phyloP scores from a whole-genome alignment of 2,113 vertebrate genomes.

The Condylura cristata region DNA sequence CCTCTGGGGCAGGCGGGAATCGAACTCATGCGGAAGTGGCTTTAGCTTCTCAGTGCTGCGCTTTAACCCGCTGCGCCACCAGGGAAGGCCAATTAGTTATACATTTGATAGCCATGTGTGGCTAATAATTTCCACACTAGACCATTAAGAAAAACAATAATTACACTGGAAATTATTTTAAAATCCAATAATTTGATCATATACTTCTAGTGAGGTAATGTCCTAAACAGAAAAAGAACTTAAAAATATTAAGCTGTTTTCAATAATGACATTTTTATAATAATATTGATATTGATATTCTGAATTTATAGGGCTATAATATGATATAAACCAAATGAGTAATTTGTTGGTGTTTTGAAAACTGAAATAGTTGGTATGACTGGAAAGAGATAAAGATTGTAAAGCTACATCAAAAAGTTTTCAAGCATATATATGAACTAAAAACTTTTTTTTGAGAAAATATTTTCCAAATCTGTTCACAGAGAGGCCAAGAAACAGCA shows the following conservation, averaged over 20 bases:
- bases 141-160: not conserved
- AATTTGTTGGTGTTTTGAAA: not conserved
- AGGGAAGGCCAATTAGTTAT: no score
- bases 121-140: not conserved
- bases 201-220: not conserved
- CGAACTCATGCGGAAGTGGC: no score
- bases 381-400: not conserved
- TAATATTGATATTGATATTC: not conserved
- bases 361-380: not conserved
- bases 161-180: not conserved
- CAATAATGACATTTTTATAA: not conserved
- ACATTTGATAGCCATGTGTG: not conserved
- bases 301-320: not conserved
- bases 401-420: not conserved
- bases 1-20: no score
- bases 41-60: no score
- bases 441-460: not conserved
- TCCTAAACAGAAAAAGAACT: not conserved
- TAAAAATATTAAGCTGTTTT: not conserved
- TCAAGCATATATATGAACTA: not conserved
- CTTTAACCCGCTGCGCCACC: no score
- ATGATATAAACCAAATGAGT: slow-evolving; percentile 13
- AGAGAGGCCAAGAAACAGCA: not conserved
- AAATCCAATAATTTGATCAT: not conserved
- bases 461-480: not conserved